Percentiles rank a stretch among this genome's conserved stretches.
Conservation (phyloP, 2,888 invertebrate genomes). For the Hirudinaria manillensis region DNA sequence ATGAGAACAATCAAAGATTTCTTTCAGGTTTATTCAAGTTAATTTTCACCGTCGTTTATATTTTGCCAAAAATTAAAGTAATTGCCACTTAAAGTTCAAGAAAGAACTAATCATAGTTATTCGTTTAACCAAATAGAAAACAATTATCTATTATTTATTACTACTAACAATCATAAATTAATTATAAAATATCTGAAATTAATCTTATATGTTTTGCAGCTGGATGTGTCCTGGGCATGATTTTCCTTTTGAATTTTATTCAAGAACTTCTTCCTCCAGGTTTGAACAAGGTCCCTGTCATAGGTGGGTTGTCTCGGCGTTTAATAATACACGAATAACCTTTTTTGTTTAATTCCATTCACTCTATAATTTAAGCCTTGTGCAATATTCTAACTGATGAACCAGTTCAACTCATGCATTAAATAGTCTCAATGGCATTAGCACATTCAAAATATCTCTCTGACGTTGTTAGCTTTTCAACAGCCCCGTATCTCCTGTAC, state of each 20-base stretch:
- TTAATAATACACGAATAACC: background rate
- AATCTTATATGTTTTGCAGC: background rate
- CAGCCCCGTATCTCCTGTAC: constrained; percentile 20
- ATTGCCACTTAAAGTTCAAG: no score
- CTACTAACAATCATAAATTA: no score
- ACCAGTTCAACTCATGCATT: background rate
- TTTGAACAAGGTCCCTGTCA: background rate
- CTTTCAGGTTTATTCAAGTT: constrained; percentile 25
- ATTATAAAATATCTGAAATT: no score
- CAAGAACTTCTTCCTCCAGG: constrained; percentile 17
- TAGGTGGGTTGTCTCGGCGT: background rate
- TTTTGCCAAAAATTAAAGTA: no score
- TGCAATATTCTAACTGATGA: background rate
- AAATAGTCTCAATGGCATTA: background rate
- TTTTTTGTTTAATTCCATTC: background rate
- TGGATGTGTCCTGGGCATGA: background rate
- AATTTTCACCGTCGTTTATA: no score
- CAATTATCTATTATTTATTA: no score
- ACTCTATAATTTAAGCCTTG: background rate
- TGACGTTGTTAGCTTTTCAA: background rate
- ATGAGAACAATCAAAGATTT: constrained; percentile 34
- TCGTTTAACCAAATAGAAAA: no score
- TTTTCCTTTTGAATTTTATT: constrained; percentile 7
- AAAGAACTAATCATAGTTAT: no score
- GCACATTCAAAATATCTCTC: background rate